These are phyloP conservation scores for Epinotia nisella DNA, from an alignment of 2,888 invertebrate genomes.

Conservation along the genomic window DNA sequence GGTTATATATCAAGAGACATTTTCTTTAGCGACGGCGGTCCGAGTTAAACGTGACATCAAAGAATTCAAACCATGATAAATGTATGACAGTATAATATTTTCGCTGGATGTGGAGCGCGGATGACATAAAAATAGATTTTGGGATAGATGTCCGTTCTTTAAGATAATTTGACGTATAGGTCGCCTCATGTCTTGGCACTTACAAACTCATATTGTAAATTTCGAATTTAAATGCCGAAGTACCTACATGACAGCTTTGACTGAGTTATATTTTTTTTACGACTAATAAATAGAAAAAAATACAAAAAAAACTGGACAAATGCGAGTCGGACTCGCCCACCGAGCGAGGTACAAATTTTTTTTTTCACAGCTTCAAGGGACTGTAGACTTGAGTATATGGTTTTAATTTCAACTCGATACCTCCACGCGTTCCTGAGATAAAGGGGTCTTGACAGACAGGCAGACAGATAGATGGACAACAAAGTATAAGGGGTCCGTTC, in stretches of 20 bases:
- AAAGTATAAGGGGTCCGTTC: too few species aligned
- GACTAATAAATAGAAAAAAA: not conserved
- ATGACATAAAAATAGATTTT: slow-evolving; percentile 24
- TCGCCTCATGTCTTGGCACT: not conserved
- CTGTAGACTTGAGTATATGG: too few species aligned
- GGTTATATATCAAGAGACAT: slow-evolving; percentile 46
- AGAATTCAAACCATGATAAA: slow-evolving; percentile 58
- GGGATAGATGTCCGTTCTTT: slow-evolving; percentile 1
- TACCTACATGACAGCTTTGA: not conserved
- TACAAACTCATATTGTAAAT: not conserved
- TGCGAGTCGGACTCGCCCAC: too few species aligned
- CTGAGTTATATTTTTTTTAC: not conserved
- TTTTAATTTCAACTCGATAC: too few species aligned
- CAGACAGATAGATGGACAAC: too few species aligned
- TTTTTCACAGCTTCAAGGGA: too few species aligned
- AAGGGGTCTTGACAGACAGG: too few species aligned
- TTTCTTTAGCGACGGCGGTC: slow-evolving; percentile 49
- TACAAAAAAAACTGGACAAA: too few species aligned
- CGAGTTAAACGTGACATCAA: slow-evolving; percentile 61
- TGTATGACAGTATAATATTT: slow-evolving; percentile 61
- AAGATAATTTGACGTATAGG: too few species aligned
- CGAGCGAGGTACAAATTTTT: too few species aligned
- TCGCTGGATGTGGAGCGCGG: slow-evolving; percentile 49
- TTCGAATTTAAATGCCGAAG: not conserved
- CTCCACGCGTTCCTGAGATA: too few species aligned